A percentile compares a stretch with the other conserved stretches of the same genome.
These are phyloP conservation scores for Plusia festucae DNA, from an alignment of 2,888 invertebrate genomes.

Conservation along the genomic window DNA sequence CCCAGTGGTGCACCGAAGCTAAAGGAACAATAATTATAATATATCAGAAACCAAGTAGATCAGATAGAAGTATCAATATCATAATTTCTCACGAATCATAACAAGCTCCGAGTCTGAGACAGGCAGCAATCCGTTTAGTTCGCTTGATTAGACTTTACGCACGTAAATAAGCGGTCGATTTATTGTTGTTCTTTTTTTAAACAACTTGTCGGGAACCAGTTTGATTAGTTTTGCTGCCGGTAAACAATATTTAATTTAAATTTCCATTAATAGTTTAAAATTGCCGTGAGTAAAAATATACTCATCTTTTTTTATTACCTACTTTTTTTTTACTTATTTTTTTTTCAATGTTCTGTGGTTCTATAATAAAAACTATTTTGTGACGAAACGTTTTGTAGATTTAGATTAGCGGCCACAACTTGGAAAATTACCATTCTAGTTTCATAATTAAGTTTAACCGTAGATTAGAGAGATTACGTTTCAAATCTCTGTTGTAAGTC, in stretches of 20 bases:
- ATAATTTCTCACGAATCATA: conserved; percentile 28
- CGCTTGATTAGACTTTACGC: conserved; percentile 28
- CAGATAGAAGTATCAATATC: conserved; percentile 40
- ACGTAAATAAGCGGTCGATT: conserved; percentile 14
- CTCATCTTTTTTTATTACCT: too few species aligned
- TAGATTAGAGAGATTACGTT: conserved; percentile 49
- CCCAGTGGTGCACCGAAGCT: conserved; percentile 15
- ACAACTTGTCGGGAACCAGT: conserved; percentile 9
- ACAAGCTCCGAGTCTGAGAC: conserved; percentile 30
- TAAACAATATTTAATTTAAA: not conserved
- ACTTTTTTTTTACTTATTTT: too few species aligned
- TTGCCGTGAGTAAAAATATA: not conserved
- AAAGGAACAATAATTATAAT: conserved; percentile 36
- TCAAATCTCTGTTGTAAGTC: conserved; percentile 47
- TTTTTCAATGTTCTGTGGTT: not conserved
- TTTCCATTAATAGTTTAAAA: not conserved
- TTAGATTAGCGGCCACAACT: conserved; percentile 14
- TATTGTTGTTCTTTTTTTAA: conserved; percentile 21
- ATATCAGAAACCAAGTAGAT: conserved; percentile 16
- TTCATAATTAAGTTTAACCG: conserved; percentile 39
- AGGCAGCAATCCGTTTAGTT: conserved; percentile 33
- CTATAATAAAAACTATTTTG: not conserved
- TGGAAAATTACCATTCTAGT: conserved; percentile 29
- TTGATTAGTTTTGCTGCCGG: not conserved
- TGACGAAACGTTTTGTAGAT: not conserved